phyloP scores from a whole-genome alignment of 1,140 invertebrate species.

The Phocides pigmalion region DNA sequence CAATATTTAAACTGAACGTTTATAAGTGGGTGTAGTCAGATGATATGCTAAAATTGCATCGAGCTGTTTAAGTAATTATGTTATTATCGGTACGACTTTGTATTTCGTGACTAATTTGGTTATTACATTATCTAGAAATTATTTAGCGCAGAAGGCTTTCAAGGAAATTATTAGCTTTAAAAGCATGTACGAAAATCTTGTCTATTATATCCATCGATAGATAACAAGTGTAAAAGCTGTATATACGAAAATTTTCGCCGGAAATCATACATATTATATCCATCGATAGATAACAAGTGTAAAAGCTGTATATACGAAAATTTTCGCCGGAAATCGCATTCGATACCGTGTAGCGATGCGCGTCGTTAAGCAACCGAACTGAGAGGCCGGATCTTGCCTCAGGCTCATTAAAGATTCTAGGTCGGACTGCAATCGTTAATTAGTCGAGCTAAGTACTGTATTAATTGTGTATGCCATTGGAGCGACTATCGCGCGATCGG shows the following conservation, averaged over 20 bases:
- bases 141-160: neutral
- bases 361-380: slow-evolving; percentile 45
- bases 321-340: neutral
- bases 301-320: neutral
- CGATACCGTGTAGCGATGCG: slow-evolving; percentile 17
- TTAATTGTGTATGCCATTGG: slow-evolving; percentile 79
- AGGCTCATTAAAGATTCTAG: slow-evolving; percentile 81
- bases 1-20: too few species aligned
- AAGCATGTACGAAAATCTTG: too few species aligned
- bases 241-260: neutral
- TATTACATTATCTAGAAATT: slow-evolving; percentile 5
- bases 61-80: slow-evolving; percentile 9
- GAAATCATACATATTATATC: too few species aligned
- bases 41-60: slow-evolving; percentile 4
- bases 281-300: too few species aligned
- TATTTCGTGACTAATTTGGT: slow-evolving; percentile 18
- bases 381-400: slow-evolving; percentile 68
- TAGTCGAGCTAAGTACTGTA: slow-evolving; percentile 76
- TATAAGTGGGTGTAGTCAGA: neutral
- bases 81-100: slow-evolving; percentile 11
- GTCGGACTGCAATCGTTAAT: slow-evolving; percentile 79
- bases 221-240: neutral
- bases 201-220: too few species aligned
- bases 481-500: slow-evolving; percentile 67
- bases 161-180: slow-evolving; percentile 19